Percentiles rank a stretch among this genome's conserved stretches.
These are phyloP conservation scores for Lichenostomus cassidix DNA, from an alignment of 2,113 vertebrate species.

Conservation along the genomic window DNA sequence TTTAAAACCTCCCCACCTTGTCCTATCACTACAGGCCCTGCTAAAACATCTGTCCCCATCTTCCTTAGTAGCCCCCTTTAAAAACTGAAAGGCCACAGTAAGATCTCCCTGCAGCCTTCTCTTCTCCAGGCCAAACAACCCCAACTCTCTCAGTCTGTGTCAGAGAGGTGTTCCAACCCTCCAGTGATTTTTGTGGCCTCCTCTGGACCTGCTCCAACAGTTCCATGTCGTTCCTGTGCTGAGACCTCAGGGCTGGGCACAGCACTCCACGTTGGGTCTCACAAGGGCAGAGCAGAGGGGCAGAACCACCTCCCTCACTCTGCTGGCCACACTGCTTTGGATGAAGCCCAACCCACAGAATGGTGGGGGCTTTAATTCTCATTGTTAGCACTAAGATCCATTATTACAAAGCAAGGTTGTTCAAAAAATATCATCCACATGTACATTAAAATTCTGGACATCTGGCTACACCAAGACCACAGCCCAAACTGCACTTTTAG, in stretches of 20 bases:
- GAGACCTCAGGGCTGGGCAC: neutral
- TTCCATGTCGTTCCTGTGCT: neutral
- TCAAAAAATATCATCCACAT: neutral
- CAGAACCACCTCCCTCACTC: neutral
- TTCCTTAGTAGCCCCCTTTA: neutral
- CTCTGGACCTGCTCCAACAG: neutral
- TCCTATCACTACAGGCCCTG: neutral
- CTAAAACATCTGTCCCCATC: neutral
- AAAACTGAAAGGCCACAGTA: neutral
- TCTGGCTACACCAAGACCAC: neutral
- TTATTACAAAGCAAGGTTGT: neutral
- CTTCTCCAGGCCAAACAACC: neutral
- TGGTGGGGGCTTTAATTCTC: neutral
- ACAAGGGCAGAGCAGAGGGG: neutral
- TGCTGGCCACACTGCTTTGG: neutral
- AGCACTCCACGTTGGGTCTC: neutral
- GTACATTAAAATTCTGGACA: neutral
- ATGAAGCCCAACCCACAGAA: neutral
- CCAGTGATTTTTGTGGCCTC: neutral
- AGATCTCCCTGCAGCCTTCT: neutral
- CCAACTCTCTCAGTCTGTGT: neutral
- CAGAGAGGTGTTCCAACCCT: neutral
- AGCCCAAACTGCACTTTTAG: neutral
- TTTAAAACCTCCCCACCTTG: neutral
- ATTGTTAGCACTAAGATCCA: neutral